Evolutionary conservation across 2,113 vertebrate genomes (phyloP), one percentile per base, ranked within the genome.

Genomic region (Octodon degus): DNA sequence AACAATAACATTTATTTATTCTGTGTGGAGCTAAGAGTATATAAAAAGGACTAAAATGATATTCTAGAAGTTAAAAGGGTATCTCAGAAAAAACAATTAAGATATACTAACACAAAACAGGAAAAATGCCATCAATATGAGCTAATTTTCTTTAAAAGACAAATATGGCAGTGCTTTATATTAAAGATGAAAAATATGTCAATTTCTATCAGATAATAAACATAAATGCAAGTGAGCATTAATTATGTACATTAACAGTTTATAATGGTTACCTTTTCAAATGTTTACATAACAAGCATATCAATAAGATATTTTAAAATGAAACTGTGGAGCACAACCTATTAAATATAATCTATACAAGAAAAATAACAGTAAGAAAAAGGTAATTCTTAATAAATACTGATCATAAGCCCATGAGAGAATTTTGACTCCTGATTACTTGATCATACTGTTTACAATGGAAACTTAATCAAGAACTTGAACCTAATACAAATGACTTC

Each of bases 261-360:
- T 97, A 93, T 74, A 95, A 96, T 91, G 97, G 97, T 96, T 98
- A 97, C 82, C 81, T 98, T 97, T 80, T 96, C 96, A 93, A 96
- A 98, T 98, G 96, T 72, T 88, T 89, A 94, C 97, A 95, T 90
- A 98, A 68, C 87, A 98, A 98, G 97, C 92, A 97, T 91, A 97
- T 96, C 97, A 98, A 97, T 98, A 98, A 98, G 98, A 96, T 87
- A 85, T 95, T 97, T 98, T 92, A 93, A 98, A 98, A 98, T 97
- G 79, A 98, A 98, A 98, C 97, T 96, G 97, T 72, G 86, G 91
- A 37, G 93, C 97, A 86, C 90, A 97, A 97, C 91, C 93, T 98
- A 98, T 94, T 95, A 98, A 97, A 97, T 98, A 98, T 86, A 95
- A 96, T 96, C 97, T 97, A 98, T 97, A 97, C 89, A 98, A 97